Conservation (phyloP, 2,797 vertebrate genomes). For the Cynopterus sphinx region DNA sequence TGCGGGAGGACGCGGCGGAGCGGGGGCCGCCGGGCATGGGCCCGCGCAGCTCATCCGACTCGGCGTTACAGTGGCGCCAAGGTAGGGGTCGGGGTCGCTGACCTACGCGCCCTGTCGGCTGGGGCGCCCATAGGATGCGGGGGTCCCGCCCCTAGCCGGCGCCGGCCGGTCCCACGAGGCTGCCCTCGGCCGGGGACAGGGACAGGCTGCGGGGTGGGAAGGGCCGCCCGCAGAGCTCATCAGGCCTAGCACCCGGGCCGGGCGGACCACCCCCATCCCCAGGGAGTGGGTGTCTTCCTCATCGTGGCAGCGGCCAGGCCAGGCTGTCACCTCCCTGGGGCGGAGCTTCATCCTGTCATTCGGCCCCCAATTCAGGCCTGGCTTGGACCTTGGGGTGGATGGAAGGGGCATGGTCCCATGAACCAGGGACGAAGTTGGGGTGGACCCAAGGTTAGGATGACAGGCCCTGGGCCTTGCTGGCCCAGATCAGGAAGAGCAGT, state of each 20-base stretch:
- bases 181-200: not conserved
- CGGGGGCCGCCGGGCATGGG: not conserved
- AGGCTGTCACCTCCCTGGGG: conserved; percentile 64
- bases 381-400: not conserved
- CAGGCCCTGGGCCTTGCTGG: not conserved
- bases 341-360: conserved; percentile 60
- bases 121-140: not conserved
- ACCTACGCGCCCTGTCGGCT: not conserved
- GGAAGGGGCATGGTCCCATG: not conserved
- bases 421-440: not conserved
- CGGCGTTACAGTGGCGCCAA: not conserved
- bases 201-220: not conserved
- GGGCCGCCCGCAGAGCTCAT: not conserved
- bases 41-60: not conserved
- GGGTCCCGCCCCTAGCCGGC: not conserved
- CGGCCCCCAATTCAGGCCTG: not conserved
- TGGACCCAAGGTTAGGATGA: not conserved
- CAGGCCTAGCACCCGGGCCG: not conserved
- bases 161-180: not conserved
- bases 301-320: not conserved
- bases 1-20: not conserved
- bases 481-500: not conserved
- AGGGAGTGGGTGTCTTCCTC: not conserved
- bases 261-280: not conserved
- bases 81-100: conserved; percentile 37